Evolutionary conservation across 2,888 invertebrate genomes (phyloP).

Genomic region (Brachyptera putata): DNA sequence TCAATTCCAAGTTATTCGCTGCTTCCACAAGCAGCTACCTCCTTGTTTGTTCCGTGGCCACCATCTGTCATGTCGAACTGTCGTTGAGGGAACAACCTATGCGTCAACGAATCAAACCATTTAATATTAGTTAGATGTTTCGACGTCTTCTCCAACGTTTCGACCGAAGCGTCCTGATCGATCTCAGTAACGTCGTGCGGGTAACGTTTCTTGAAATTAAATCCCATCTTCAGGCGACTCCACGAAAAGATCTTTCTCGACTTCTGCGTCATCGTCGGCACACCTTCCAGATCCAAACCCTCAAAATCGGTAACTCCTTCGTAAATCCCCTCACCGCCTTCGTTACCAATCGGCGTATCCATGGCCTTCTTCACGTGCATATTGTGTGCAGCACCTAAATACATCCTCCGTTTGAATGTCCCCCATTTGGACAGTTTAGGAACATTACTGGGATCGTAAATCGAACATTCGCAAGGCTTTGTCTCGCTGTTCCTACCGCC

Average conservation of each 20-base stretch:
- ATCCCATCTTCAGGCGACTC: background rate
- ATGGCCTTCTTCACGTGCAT: background rate
- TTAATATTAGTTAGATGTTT: no score
- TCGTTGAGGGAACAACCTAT: no score
- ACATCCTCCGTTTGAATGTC: background rate
- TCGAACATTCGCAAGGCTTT: background rate
- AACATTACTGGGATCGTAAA: background rate
- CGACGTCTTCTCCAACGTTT: background rate
- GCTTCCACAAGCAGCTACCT: no score
- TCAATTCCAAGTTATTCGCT: no score
- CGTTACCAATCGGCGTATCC: no score
- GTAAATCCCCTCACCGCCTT: no score
- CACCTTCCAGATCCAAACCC: slow-evolving; percentile 1
- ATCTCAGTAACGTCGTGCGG: background rate
- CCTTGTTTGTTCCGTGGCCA: no score
- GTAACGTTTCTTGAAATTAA: background rate
- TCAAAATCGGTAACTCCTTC: no score
- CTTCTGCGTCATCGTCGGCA: slow-evolving; percentile 1
- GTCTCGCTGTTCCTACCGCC: no score
- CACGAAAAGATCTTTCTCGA: slow-evolving; percentile 11
- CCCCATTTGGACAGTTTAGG: background rate
- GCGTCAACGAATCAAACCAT: no score
- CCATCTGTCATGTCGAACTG: no score
- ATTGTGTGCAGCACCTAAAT: background rate
- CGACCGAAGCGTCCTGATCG: background rate